Conservation (phyloP, 1,140 invertebrate genomes). For the Lepidurus packardi region DNA sequence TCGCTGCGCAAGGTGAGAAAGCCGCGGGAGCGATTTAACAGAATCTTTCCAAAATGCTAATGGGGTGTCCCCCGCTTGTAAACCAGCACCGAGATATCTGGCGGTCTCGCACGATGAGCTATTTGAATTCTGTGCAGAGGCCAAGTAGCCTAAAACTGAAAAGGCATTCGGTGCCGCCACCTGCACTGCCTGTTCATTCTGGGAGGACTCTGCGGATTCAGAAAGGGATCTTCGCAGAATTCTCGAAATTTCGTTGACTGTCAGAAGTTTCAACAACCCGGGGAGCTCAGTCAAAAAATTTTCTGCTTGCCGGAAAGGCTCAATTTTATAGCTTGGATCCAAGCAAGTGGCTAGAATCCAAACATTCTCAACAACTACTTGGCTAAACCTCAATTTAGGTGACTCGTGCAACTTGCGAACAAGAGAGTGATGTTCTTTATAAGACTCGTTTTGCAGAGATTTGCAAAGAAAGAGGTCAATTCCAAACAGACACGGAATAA, state of each 20-base stretch:
- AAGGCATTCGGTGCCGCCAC: not conserved
- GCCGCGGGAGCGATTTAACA: not conserved
- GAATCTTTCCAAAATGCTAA: constrained; percentile 5
- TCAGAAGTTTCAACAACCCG: not conserved
- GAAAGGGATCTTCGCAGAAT: not conserved
- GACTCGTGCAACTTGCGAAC: not conserved
- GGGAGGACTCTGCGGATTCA: not conserved
- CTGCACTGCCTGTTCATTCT: not conserved
- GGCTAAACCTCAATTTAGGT: not conserved
- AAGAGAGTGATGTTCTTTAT: not conserved
- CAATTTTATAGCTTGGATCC: not conserved
- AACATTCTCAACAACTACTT: not conserved
- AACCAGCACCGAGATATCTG: not conserved
- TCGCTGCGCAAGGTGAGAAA: not conserved
- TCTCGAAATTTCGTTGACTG: not conserved
- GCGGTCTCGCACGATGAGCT: not conserved
- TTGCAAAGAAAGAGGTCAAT: not conserved
- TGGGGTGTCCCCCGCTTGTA: not conserved
- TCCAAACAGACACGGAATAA: constrained; percentile 25
- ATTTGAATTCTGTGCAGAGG: not conserved
- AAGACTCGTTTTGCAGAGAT: not conserved
- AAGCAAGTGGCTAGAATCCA: not conserved
- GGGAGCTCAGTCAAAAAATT: not conserved
- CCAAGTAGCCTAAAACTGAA: not conserved
- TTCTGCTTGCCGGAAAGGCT: not conserved